phyloP scores from a whole-genome alignment of 2,113 vertebrate genomes.

The Tricholaema leucomelas region DNA sequence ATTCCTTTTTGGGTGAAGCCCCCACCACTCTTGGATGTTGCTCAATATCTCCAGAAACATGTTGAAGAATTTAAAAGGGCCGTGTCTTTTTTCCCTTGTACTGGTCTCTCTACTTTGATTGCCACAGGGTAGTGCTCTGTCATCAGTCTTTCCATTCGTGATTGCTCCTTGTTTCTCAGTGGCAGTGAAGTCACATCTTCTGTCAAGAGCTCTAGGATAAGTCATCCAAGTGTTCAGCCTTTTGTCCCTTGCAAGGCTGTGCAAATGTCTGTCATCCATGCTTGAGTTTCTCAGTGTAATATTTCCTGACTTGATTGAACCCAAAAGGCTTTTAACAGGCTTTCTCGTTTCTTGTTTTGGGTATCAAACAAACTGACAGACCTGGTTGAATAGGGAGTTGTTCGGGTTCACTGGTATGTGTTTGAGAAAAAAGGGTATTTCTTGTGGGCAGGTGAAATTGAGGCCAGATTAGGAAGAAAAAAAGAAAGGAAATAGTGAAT shows the following conservation, averaged over 20 bases:
- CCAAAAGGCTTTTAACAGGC: not conserved
- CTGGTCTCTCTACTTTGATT: not conserved
- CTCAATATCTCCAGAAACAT: not conserved
- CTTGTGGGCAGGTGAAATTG: not conserved
- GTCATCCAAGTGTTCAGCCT: not conserved
- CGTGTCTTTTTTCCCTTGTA: not conserved
- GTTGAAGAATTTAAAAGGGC: not conserved
- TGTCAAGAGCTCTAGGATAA: not conserved
- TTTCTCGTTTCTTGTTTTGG: not conserved
- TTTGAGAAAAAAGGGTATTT: not conserved
- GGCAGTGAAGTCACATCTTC: not conserved
- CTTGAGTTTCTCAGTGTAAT: not conserved
- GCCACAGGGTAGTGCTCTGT: not conserved
- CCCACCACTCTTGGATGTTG: not conserved
- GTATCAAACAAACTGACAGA: not conserved
- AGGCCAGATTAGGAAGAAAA: not conserved
- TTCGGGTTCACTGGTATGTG: not conserved
- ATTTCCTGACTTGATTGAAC: not conserved
- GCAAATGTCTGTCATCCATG: not conserved
- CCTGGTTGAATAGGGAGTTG: not conserved
- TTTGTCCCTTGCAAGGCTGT: not conserved
- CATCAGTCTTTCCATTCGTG: not conserved
- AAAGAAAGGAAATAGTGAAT: not conserved
- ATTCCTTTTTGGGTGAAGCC: not conserved
- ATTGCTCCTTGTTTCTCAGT: constrained; percentile 11